Base-by-base conservation (phyloP, 2,888 invertebrate species). In the Mactromeris polynyma region DNA sequence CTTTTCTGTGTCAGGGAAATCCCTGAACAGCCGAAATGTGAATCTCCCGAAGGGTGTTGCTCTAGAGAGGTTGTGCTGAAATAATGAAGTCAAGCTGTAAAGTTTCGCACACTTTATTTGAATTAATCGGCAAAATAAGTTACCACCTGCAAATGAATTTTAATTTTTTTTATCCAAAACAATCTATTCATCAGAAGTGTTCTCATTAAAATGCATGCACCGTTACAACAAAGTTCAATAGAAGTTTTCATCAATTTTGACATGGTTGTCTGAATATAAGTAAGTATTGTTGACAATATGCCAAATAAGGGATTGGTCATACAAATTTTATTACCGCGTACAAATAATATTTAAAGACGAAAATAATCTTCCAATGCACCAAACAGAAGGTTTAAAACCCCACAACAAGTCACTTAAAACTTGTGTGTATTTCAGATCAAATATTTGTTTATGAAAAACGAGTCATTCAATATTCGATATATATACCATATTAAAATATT, bases 301-400 rank as follows among this genome's bases (percentile, higher is more conserved):
- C 73, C 73, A 73, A 73, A 73, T 4, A 36, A 73, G 73, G n/a
- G 73, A 73, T 73, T 73, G 73, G 73, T 73, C 73, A 73, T 36
- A 26, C 73, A 33, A 73, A 73, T 19, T 73, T 73, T 36, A 73
- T 73, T 14, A 33, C 73, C 7, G 73, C 19, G 17, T 33, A 64
- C 26, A 64, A 64, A 64, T 73, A 73, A 73, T 73, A 73, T 73
- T 36, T 73, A 73, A 33, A 73, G 73, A 36, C 36, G 31, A 73
- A 64, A 33, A 73, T 73, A 73, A 73, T 73, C 73, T 4, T 33
- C 19, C 73, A 33, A 33, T 73, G 73, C 73, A 33, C 73, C 73
- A 36, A 73, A 73, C 73, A 73, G 73, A 73, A 73, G 73, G 31
- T 73, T 73, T 33, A 73, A 73, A 73, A 73, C 73, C 73, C 17